phyloP scores from a whole-genome alignment of 1,140 invertebrate genomes.

The Leucophenga varia region DNA sequence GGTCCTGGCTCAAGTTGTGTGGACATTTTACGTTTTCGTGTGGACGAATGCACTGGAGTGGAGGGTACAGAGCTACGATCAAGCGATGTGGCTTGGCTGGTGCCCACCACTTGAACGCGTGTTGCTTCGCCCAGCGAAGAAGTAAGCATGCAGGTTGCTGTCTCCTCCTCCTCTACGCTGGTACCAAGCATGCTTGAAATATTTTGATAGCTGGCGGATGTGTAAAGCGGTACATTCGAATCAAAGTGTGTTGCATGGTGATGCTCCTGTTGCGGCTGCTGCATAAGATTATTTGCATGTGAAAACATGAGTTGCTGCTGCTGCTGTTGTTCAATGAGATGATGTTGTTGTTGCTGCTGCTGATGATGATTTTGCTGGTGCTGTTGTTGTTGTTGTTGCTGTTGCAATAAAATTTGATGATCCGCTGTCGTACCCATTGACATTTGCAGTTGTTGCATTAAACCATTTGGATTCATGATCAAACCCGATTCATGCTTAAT shows the following conservation, averaged over 20 bases:
- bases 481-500: conserved; percentile 43
- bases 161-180: background rate
- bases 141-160: conserved; percentile 38
- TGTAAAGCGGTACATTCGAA: conserved; percentile 21
- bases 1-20: conserved; percentile 37
- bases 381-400: conserved; percentile 16
- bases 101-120: conserved; percentile 47
- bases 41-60: conserved; percentile 44
- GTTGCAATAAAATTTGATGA: conserved; percentile 14
- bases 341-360: conserved; percentile 24
- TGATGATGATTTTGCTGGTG: conserved; percentile 16
- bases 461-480: conserved; percentile 36
- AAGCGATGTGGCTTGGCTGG: conserved; percentile 40
- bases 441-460: conserved; percentile 26
- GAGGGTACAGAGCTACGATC: conserved; percentile 41
- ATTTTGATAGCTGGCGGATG: conserved; percentile 37
- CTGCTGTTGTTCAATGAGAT: conserved; percentile 7
- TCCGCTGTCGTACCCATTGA: conserved; percentile 17
- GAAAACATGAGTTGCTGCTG: conserved; percentile 26
- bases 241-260: too few species aligned
- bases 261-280: too few species aligned
- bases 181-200: conserved; percentile 13
- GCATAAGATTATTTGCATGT: conserved; percentile 5
- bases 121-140: conserved; percentile 36
- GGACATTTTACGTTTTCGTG: conserved; percentile 50